Percentiles rank a stretch among this genome's conserved stretches.
These are phyloP conservation scores for Melospiza melodia DNA, from an alignment of 2,113 vertebrate genomes.

Conservation along the genomic window DNA sequence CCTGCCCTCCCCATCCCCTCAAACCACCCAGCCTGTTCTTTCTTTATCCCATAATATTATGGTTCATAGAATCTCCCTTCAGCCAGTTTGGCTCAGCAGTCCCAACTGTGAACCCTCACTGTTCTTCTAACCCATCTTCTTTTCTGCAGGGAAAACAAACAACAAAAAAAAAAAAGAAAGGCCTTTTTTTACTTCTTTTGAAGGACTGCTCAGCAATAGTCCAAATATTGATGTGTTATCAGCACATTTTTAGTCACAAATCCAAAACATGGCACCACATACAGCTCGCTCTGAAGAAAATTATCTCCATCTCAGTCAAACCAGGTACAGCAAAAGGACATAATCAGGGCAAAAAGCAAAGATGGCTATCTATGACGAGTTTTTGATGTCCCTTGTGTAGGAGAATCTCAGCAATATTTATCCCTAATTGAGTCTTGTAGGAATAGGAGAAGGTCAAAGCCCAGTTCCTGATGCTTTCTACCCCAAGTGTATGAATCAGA, in stretches of 20 bases:
- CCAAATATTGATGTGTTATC: neutral
- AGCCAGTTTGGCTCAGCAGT: neutral
- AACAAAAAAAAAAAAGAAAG: neutral
- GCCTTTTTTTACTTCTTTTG: neutral
- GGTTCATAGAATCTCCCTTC: neutral
- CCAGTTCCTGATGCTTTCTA: neutral
- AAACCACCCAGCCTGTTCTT: neutral
- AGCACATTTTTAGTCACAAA: neutral
- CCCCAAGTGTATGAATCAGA: neutral
- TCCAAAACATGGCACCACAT: neutral
- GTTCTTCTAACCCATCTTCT: neutral
- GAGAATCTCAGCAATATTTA: neutral
- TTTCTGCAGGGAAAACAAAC: neutral
- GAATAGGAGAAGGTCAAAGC: neutral
- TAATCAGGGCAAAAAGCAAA: neutral
- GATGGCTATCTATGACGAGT: neutral
- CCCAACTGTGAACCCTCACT: neutral
- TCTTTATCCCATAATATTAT: neutral
- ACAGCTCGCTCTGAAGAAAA: neutral
- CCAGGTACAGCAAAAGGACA: neutral
- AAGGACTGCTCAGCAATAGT: neutral
- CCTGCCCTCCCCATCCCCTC: neutral
- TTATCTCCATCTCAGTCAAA: neutral
- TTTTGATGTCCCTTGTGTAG: neutral
- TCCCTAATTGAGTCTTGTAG: neutral